Evolutionary conservation across 2,797 vertebrate species (phyloP), one percentile per base, ranked within the genome.

Genomic region (Acridotheres tristis): DNA sequence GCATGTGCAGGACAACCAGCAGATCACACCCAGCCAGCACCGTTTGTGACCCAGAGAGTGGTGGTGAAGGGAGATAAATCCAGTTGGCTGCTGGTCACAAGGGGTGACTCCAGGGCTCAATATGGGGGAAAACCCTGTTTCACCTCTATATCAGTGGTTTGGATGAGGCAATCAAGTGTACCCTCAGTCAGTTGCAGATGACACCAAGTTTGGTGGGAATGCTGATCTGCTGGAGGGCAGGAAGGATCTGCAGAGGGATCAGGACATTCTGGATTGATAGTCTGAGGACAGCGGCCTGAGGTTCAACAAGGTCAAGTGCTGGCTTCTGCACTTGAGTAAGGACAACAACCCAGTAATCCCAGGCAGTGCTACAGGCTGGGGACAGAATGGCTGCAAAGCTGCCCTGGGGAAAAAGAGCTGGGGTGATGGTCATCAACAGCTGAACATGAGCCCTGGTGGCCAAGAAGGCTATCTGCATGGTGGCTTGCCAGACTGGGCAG

Each of bases 161-260:
- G 20, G 30, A 18, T 11, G 14, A 66, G 25, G 21, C 12, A 3
- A 53, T 47, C 0, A 0, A 34, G 17, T 19, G 30, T 12, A 42
- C 4, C 14, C 12, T 45, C 25, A 18, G 3, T 13, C 42, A 45
- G 9, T 26, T 73, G n/a, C 9, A 40, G 25, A 34, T 18, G 15
- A 26, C 10, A 13, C 10, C 11, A 30, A 40, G 12, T 4, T 47
- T 15, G 27, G 27, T 29, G 27, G 12, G 21, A 47, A 3, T 16
- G 25, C 26, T 21, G 21, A 21, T 59, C 21, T 47, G 25, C 47
- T 53, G 4, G 12, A 74, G 38, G 7, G 21, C 7, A 40, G 47
- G 5, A 88, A 27, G 7, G 34, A 3, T 59, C 16, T 88, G 11
- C n/a, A 73, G n/a, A 45, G 32, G 29, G 23, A 38, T 34, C 45